These are phyloP conservation scores for Napeogenes inachia DNA, from an alignment of 2,888 invertebrate genomes.

Conservation along the genomic window DNA sequence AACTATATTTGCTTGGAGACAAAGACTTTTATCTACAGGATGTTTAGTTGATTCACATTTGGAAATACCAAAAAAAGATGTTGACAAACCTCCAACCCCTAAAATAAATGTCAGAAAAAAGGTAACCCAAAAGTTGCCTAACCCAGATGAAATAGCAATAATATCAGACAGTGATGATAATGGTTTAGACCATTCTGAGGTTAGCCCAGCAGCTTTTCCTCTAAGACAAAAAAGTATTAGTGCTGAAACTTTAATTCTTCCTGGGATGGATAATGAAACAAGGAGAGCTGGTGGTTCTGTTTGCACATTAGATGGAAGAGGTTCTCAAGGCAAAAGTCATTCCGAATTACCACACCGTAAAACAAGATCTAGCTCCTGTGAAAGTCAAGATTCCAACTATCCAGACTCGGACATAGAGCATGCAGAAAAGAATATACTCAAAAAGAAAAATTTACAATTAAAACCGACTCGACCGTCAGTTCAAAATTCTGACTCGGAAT, in stretches of 20 bases:
- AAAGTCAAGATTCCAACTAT: conserved; percentile 57
- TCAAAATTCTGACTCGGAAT: conserved; percentile 59
- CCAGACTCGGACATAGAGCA: conserved; percentile 56
- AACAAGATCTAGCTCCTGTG: conserved; percentile 56
- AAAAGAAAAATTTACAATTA: conserved; percentile 31
- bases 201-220: conserved; percentile 31
- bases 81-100: conserved; percentile 15
- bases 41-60: conserved; percentile 64
- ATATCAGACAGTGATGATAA: conserved; percentile 57
- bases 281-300: conserved; percentile 40
- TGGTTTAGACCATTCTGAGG: conserved; percentile 31
- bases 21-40: conserved; percentile 58
- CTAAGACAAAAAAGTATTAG: conserved; percentile 50
- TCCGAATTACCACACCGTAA: conserved; percentile 47
- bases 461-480: conserved; percentile 38
- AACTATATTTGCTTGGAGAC: conserved; percentile 70
- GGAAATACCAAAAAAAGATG: conserved; percentile 29
- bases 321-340: conserved; percentile 44
- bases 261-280: conserved; percentile 38
- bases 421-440: conserved; percentile 35
- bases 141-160: conserved; percentile 66
- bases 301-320: conserved; percentile 45
- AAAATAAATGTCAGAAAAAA: conserved; percentile 29
- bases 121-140: conserved; percentile 42
- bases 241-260: conserved; percentile 56